Base-by-base conservation (phyloP, 53 echinoderm and acorn worm genomes). In the Arbacia lixula region DNA sequence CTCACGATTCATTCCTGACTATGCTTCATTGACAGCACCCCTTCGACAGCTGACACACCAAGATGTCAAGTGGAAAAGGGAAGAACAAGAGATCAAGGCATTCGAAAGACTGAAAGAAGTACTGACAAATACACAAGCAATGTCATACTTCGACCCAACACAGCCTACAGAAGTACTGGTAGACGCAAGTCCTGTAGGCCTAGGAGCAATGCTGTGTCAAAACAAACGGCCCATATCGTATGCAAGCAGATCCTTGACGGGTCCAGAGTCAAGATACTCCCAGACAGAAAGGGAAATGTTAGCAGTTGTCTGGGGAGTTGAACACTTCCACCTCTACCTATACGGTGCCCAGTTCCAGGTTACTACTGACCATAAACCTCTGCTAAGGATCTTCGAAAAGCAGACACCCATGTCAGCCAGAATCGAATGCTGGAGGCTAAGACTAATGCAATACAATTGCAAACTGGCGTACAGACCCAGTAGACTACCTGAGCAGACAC, bases 221-320 rank as follows among this genome's bases (percentile, higher is more conserved):
- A 83, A 90, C 42, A 67, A 75, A 0, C 55, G 55, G 4, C 56
- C 55, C 10, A 57, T 93, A 16, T 63, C 76, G 1, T 85, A 83
- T 68, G 86, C 85, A 24, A 93, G 93, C 64, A 82, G 77, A 4
- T 41, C 80, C 9, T 68, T 93, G 40, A 49, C 66, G 17, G 87
- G 85, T 24, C 36, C 80, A 14, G 93, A 93, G 61, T 36, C 83
- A 39, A 67, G 88, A 41, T 93, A 90, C 56, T 87, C 93, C 0
- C 93, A 93, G 28, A 93, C 88, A 11, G 90, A 90, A 75, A 86
- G 90, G 10, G 90, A 93, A 51, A 85, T 83, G 55, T 84, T 93
- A 25, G 90, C 60, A 12, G 78, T 81, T 4, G 80, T 85, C 2
- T 92, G 90, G 65, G 93, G 64, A 60, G 75, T 73, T 17, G 85